phyloP scores from a whole-genome alignment of 92 coral and sea anemone genomes.

The Siderastrea radians region DNA sequence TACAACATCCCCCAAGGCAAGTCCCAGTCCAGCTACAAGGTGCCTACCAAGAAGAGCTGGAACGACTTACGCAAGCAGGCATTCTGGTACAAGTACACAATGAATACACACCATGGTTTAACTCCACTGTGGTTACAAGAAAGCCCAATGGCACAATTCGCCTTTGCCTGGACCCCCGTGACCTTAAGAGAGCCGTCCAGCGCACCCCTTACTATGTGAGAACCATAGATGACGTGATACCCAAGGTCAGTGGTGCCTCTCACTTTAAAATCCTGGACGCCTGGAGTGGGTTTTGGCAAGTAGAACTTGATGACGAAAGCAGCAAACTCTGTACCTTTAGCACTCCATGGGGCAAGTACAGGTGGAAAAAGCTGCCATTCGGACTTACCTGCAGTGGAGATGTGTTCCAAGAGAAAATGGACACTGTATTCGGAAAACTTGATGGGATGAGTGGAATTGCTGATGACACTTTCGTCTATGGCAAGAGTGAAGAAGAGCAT shows the following conservation, averaged over 20 bases:
- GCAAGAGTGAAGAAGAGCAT: conserved; percentile 40
- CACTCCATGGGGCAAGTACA: too few species aligned
- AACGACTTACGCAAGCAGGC: conserved; percentile 49
- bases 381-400: conserved; percentile 34
- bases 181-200: neutral
- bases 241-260: too few species aligned
- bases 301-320: too few species aligned
- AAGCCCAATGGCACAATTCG: conserved; percentile 60
- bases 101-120: conserved; percentile 38
- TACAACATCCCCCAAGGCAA: conserved; percentile 38
- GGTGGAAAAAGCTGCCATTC: too few species aligned
- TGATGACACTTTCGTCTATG: conserved; percentile 18
- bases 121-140: conserved; percentile 58
- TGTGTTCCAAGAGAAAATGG: conserved; percentile 66
- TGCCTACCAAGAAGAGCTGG: conserved; percentile 23
- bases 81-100: conserved; percentile 44
- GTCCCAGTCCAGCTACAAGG: too few species aligned
- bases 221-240: too few species aligned
- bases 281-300: neutral
- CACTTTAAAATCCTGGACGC: conserved; percentile 39
- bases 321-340: too few species aligned
- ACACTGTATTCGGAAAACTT: conserved; percentile 29
- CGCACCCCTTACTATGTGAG: too few species aligned
- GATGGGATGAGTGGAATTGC: conserved; percentile 50
- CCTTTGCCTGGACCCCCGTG: conserved; percentile 67